A percentile compares a stretch with the other conserved stretches of the same genome.
These are phyloP conservation scores for Otus sunia DNA, from an alignment of 2,113 vertebrate genomes.

Conservation along the genomic window DNA sequence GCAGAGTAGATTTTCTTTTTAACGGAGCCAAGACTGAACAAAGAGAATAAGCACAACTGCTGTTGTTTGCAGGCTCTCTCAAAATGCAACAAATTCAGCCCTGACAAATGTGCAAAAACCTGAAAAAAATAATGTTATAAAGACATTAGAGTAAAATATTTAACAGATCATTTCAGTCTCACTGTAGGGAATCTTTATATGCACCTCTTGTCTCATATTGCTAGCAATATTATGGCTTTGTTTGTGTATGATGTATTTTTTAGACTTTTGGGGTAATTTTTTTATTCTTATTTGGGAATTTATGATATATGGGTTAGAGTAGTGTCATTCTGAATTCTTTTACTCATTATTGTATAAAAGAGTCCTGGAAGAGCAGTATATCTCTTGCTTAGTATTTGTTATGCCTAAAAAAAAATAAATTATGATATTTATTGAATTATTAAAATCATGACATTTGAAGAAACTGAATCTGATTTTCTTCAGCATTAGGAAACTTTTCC, in stretches of 20 bases:
- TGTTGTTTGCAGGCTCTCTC: neutral
- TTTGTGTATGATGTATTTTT: neutral
- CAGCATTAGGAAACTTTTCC: neutral
- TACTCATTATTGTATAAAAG: neutral
- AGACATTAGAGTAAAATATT: conserved; percentile 47
- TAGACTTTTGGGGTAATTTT: neutral
- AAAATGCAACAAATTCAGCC: neutral
- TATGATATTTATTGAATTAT: neutral
- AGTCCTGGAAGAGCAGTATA: neutral
- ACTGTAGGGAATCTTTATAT: conserved; percentile 10
- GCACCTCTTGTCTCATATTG: neutral
- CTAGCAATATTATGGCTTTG: neutral
- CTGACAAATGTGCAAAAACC: neutral
- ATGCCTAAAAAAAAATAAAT: neutral
- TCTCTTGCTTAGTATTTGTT: neutral
- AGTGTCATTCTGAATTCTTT: neutral
- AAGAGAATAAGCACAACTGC: neutral
- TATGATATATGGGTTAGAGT: neutral
- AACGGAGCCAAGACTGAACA: neutral
- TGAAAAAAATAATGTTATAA: neutral
- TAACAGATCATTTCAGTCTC: conserved; percentile 12
- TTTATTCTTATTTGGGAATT: neutral
- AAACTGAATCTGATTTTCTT: neutral
- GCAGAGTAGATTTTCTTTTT: neutral
- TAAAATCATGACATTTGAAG: neutral